phyloP scores from a whole-genome alignment of 92 coral and sea anemone genomes.

The Anthopleura xanthogrammica region DNA sequence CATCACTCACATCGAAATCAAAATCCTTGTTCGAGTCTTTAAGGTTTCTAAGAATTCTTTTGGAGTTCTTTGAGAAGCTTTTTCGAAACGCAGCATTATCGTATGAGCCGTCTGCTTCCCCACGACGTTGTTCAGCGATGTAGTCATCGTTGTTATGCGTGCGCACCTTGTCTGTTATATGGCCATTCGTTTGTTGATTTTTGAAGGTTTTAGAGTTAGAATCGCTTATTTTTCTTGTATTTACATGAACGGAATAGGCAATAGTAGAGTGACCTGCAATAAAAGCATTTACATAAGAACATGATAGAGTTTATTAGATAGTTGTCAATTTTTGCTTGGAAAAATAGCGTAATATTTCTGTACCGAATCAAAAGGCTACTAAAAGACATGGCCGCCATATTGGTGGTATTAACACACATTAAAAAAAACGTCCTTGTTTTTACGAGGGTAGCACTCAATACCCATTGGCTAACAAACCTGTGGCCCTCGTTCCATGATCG shows the following conservation, averaged over 20 bases:
- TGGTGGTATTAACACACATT: too few relatives aligned
- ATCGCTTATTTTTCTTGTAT: constrained; percentile 4
- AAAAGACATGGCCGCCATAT: too few relatives aligned
- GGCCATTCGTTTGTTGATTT: background rate
- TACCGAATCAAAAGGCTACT: too few relatives aligned
- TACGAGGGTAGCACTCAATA: too few relatives aligned
- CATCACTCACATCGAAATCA: background rate
- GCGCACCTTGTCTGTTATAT: constrained; percentile 1
- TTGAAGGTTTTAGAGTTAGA: background rate
- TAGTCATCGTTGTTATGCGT: background rate
- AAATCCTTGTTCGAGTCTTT: background rate
- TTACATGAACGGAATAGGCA: constrained; percentile 2
- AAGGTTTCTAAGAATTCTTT: background rate
- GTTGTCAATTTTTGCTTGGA: too few relatives aligned
- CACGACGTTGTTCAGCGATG: background rate
- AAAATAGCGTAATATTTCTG: too few relatives aligned
- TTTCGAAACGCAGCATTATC: background rate
- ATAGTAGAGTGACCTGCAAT: background rate
- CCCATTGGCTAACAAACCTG: too few relatives aligned
- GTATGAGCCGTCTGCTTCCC: background rate
- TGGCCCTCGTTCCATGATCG: too few relatives aligned
- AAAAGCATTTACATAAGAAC: background rate
- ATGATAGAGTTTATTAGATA: too few relatives aligned
- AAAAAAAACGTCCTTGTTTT: too few relatives aligned
- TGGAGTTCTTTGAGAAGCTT: background rate